Conservation (phyloP, 2,888 invertebrate genomes). For the Scelioninae gen. 1 region DNA sequence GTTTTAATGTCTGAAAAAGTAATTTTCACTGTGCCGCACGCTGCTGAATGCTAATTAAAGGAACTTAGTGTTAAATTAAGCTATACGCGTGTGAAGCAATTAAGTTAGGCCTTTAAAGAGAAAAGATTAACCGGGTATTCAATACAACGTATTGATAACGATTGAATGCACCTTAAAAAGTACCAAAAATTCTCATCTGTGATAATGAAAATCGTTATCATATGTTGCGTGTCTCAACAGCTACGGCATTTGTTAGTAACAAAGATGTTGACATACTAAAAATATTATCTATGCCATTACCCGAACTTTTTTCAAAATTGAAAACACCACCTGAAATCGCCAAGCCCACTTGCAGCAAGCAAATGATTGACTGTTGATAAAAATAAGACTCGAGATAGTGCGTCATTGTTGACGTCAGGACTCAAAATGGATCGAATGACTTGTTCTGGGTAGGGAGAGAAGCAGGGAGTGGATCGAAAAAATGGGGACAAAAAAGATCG, state of each 20-base stretch:
- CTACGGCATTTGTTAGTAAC: too few species aligned
- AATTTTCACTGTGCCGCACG: constrained; percentile 25
- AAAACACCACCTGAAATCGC: constrained; percentile 1
- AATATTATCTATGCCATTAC: too few species aligned
- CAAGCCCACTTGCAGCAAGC: neutral
- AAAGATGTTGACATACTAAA: too few species aligned
- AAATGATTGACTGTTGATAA: neutral
- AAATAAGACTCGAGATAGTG: neutral
- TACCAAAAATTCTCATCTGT: too few species aligned
- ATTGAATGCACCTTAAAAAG: too few species aligned
- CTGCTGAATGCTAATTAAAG: constrained; percentile 39
- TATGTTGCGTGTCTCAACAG: too few species aligned
- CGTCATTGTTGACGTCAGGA: constrained; percentile 39
- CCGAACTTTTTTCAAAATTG: neutral
- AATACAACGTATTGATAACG: neutral
- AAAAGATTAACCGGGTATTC: constrained; percentile 10
- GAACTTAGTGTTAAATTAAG: constrained; percentile 27
- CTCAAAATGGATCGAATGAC: constrained; percentile 68
- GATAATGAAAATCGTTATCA: constrained; percentile 12
- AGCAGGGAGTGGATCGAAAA: neutral
- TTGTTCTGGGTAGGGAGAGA: neutral
- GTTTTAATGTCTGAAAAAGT: constrained; percentile 40
- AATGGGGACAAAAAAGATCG: constrained; percentile 33
- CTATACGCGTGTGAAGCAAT: constrained; percentile 20
- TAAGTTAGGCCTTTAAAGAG: constrained; percentile 2